Percentiles rank a stretch among this genome's conserved stretches.
These are phyloP conservation scores for Spatulosminthurus flaviceps DNA, from an alignment of 2,888 invertebrate species.

Conservation along the genomic window DNA sequence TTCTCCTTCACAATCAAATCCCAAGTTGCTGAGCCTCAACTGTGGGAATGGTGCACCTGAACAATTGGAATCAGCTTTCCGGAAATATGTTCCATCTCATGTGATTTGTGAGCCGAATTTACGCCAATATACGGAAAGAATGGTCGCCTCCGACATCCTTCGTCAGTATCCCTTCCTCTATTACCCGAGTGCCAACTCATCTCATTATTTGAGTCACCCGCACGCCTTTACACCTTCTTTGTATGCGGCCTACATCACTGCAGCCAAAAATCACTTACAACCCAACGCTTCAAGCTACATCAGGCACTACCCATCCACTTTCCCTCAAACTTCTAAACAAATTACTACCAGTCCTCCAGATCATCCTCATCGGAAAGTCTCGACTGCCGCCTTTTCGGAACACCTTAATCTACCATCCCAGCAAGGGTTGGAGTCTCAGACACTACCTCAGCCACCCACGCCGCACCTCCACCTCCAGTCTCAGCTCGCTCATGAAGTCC, in stretches of 20 bases:
- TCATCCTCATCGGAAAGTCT: not conserved
- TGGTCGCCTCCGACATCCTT: slow-evolving; percentile 75
- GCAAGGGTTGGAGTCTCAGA: slow-evolving; percentile 18
- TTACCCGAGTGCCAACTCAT: slow-evolving; percentile 68
- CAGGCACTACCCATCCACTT: slow-evolving; percentile 11
- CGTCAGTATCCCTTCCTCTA: slow-evolving; percentile 81
- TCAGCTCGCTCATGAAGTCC: slow-evolving; percentile 17
- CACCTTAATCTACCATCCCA: slow-evolving; percentile 20
- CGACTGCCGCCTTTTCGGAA: slow-evolving; percentile 9
- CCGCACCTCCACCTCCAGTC: slow-evolving; percentile 1
- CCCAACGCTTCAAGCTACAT: slow-evolving; percentile 26
- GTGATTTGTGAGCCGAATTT: slow-evolving; percentile 52
- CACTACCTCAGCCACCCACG: not conserved
- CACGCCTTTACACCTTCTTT: slow-evolving; percentile 66
- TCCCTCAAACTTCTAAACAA: slow-evolving; percentile 13
- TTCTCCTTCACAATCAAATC: slow-evolving; percentile 33
- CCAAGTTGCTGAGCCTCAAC: slow-evolving; percentile 20
- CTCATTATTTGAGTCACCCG: slow-evolving; percentile 47
- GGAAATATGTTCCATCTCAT: slow-evolving; percentile 79
- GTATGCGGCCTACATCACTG: slow-evolving; percentile 65
- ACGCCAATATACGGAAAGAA: slow-evolving; percentile 58
- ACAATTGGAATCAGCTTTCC: slow-evolving; percentile 79
- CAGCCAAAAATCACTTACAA: slow-evolving; percentile 67
- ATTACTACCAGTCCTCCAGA: not conserved
- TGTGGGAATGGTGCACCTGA: slow-evolving; percentile 47